Percentiles rank a stretch among this genome's conserved stretches.
Conservation (phyloP, 2,113 vertebrate genomes). For the Zosterops pallidus region DNA sequence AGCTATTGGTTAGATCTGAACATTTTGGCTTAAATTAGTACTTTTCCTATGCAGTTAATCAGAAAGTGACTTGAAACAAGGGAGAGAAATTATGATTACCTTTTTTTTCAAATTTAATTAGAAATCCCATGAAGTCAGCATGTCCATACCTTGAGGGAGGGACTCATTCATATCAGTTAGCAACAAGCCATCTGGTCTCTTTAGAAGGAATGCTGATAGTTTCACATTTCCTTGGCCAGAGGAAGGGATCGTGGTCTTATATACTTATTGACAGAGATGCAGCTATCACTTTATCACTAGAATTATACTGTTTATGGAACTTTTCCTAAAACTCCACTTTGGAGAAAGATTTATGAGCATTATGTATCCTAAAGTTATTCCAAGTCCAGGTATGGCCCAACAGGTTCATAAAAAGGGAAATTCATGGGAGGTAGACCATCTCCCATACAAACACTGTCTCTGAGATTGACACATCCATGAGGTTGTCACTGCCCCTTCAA, state of each 20-base stretch:
- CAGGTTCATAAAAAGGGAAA: background rate
- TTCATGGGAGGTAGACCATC: background rate
- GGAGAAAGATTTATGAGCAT: background rate
- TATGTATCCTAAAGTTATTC: background rate
- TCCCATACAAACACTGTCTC: background rate
- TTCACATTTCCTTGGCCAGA: background rate
- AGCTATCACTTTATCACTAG: background rate
- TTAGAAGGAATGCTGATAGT: background rate
- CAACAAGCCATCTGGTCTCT: background rate
- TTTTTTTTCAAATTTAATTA: slow-evolving; percentile 16
- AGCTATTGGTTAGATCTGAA: background rate
- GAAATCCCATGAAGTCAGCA: background rate
- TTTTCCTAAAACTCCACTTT: background rate
- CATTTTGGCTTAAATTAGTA: background rate
- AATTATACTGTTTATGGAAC: background rate
- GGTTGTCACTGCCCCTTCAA: background rate
- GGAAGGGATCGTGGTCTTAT: background rate
- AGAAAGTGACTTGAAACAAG: background rate
- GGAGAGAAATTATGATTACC: background rate
- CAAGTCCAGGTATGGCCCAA: background rate
- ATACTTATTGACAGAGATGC: background rate
- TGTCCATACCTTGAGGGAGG: background rate
- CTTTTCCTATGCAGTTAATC: background rate
- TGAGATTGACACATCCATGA: background rate
- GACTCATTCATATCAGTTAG: background rate